These are phyloP conservation scores for Platynereis dumerilii DNA, from an alignment of 2,888 invertebrate species.

Conservation along the genomic window DNA sequence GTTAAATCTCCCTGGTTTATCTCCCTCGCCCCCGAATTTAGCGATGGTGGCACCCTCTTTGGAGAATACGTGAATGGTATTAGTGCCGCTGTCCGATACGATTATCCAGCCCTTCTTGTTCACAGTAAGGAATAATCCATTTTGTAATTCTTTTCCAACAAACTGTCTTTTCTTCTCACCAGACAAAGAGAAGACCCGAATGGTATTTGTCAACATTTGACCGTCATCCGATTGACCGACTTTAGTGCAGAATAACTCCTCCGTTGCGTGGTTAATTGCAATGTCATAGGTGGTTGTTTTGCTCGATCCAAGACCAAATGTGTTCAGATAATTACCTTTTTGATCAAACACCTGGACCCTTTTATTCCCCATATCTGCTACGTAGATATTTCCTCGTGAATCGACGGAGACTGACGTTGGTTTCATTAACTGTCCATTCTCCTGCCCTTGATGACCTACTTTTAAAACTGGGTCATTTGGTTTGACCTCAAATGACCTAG, in stretches of 20 bases:
- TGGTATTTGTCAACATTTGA: slow-evolving; percentile 18
- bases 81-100: slow-evolving; percentile 27
- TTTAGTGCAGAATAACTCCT: slow-evolving; percentile 23
- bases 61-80: slow-evolving; percentile 29
- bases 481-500: slow-evolving; percentile 13
- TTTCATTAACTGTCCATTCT: slow-evolving; percentile 12
- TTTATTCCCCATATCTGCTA: slow-evolving; percentile 31
- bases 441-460: slow-evolving; percentile 15
- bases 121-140: slow-evolving; percentile 27
- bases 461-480: slow-evolving; percentile 20
- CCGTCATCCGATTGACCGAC: slow-evolving; percentile 14
- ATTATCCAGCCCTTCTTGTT: slow-evolving; percentile 28
- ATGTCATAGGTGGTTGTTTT: slow-evolving; percentile 27
- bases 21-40: slow-evolving; percentile 29
- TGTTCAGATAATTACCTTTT: neutral
- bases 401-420: slow-evolving; percentile 26
- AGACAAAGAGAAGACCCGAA: slow-evolving; percentile 20
- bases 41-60: slow-evolving; percentile 24
- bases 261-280: slow-evolving; percentile 9
- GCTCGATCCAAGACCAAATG: slow-evolving; percentile 16
- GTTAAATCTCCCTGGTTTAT: slow-evolving; percentile 27
- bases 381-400: slow-evolving; percentile 22
- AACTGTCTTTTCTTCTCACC: slow-evolving; percentile 25
- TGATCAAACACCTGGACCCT: slow-evolving; percentile 23
- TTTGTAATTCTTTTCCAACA: slow-evolving; percentile 4